Percentiles rank a stretch among this genome's conserved stretches.
Evolutionary conservation across 2,113 vertebrate species (phyloP).

Genomic region (Leuciscus idus): DNA sequence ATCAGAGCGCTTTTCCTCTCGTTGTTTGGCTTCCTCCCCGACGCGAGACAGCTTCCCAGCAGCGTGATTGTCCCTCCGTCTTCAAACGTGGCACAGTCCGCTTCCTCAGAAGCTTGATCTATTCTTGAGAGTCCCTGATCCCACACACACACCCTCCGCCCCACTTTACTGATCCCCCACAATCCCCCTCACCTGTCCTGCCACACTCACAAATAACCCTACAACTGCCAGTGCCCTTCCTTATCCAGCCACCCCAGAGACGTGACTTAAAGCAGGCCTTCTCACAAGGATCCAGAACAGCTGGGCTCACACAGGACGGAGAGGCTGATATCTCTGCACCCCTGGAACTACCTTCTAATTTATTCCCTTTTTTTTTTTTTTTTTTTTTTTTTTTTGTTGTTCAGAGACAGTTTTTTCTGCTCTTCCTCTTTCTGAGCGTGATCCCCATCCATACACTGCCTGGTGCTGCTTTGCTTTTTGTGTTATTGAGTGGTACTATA

Average conservation of each 20-base stretch:
- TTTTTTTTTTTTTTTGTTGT: constrained; percentile 43
- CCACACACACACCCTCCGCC: constrained; percentile 61
- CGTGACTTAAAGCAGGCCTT: constrained; percentile 50
- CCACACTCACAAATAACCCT: constrained; percentile 20
- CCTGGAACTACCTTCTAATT: constrained; percentile 65
- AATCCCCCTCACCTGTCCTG: constrained; percentile 52
- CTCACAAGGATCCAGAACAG: constrained; percentile 64
- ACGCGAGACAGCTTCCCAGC: constrained; percentile 98
- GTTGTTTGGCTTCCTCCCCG: constrained; percentile 99
- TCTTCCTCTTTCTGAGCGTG: constrained; percentile 68
- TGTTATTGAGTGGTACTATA: constrained; percentile 84
- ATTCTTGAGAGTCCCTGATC: constrained; percentile 80
- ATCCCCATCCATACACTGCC: constrained; percentile 71
- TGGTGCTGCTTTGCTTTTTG: constrained; percentile 77
- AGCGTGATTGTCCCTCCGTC: constrained; percentile 98
- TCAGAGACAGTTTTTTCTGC: constrained; percentile 6
- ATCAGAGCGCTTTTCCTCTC: constrained; percentile 99
- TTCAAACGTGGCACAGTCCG: constrained; percentile 99
- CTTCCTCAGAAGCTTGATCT: constrained; percentile 99
- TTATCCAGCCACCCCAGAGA: constrained; percentile 63
- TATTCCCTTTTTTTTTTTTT: constrained; percentile 50
- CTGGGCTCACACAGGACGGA: constrained; percentile 53
- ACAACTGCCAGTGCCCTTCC: constrained; percentile 20
- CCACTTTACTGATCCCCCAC: constrained; percentile 54
- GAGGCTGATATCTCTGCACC: constrained; percentile 49